phyloP scores from a whole-genome alignment of 2,797 vertebrate genomes.

The Characodon lateralis region DNA sequence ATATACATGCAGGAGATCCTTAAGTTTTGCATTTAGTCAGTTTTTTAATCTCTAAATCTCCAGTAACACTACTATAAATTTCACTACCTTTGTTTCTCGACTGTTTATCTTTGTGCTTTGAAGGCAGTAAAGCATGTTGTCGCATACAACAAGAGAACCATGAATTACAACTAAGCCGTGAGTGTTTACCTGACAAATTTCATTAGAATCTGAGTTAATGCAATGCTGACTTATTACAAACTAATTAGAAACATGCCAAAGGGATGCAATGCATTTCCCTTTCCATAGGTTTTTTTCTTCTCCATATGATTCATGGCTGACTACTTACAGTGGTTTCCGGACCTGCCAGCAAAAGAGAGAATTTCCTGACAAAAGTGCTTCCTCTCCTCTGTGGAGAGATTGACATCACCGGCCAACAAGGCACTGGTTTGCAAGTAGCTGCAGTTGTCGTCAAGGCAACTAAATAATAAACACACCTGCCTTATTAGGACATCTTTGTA shows the following conservation, averaged over 20 bases:
- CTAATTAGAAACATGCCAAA: not conserved
- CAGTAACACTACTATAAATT: not conserved
- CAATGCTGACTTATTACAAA: not conserved
- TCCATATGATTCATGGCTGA: not conserved
- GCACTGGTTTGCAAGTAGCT: conserved; percentile 96
- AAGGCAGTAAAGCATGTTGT: not conserved
- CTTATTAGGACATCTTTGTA: not conserved
- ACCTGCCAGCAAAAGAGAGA: conserved; percentile 83
- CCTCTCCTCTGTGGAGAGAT: conserved; percentile 87
- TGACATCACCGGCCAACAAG: conserved; percentile 89
- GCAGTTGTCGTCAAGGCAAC: conserved; percentile 78
- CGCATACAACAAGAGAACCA: no score
- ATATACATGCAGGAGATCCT: not conserved
- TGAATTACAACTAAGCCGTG: no score
- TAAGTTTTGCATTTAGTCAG: not conserved
- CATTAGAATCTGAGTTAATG: not conserved
- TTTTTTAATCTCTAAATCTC: not conserved
- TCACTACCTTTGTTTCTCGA: not conserved
- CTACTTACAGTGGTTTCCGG: conserved; percentile 79
- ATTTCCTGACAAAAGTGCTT: conserved; percentile 93
- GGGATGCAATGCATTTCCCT: not conserved
- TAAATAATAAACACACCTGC: not conserved
- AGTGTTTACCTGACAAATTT: not conserved
- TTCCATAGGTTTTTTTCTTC: not conserved
- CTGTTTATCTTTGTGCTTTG: not conserved